A percentile compares a stretch with the other conserved stretches of the same genome.
Conservation (phyloP, 2,888 invertebrate genomes). For the Cacoxenus indagator region DNA sequence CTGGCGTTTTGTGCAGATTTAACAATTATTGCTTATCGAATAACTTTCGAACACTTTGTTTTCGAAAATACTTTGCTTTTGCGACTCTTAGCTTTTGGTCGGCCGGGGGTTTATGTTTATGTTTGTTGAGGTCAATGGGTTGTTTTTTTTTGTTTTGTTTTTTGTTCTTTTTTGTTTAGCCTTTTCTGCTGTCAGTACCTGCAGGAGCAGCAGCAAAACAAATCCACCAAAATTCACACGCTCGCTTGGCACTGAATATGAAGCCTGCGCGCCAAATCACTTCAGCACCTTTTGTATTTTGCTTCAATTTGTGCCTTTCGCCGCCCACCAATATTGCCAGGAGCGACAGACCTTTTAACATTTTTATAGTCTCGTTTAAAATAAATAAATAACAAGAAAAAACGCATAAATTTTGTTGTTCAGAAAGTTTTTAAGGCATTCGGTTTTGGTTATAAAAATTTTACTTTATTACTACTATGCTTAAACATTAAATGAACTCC, state of each 20-base stretch:
- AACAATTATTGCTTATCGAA: too few relatives aligned
- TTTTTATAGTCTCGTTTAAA: slow-evolving; percentile 45
- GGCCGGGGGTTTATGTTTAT: not conserved
- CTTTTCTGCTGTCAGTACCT: not conserved
- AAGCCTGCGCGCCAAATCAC: not conserved
- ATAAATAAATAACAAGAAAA: slow-evolving; percentile 18
- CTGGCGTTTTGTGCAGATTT: too few relatives aligned
- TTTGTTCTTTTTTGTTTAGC: not conserved
- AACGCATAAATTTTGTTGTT: slow-evolving; percentile 9
- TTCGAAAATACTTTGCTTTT: not conserved
- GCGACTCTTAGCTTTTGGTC: not conserved
- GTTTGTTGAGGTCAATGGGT: slow-evolving; percentile 19
- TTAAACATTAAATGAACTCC: too few relatives aligned
- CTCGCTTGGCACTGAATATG: slow-evolving; percentile 38
- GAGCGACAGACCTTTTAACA: slow-evolving; percentile 47
- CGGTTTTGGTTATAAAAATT: slow-evolving; percentile 3
- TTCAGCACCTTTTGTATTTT: not conserved
- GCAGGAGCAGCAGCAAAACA: not conserved
- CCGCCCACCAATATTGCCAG: not conserved
- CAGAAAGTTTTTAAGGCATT: not conserved
- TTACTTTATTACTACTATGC: slow-evolving; percentile 1
- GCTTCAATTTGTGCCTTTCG: not conserved
- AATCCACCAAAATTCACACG: slow-evolving; percentile 5
- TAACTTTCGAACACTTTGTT: too few relatives aligned
- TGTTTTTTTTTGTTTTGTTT: not conserved